Conservation (phyloP, 37 sponge, comb jelly and placozoan genomes). For the Petrosia ficiformis region DNA sequence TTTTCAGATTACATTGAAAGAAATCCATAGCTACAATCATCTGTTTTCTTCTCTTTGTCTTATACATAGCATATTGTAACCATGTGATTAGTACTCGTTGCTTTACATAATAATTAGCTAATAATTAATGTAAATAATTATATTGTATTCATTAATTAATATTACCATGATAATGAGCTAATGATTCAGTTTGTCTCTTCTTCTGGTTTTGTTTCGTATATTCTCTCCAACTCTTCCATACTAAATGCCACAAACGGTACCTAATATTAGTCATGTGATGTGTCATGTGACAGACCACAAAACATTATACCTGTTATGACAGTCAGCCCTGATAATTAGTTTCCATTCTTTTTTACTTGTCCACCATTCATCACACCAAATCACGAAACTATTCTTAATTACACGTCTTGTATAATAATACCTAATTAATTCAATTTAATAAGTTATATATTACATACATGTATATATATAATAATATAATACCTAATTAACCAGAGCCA, state of each 20-base stretch:
- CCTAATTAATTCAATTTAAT: background rate
- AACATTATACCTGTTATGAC: slow-evolving; percentile 55
- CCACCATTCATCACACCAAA: slow-evolving; percentile 65
- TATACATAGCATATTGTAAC: no score
- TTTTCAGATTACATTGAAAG: no score
- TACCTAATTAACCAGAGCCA: background rate
- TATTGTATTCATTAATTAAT: no score
- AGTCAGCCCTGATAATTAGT: slow-evolving; percentile 72
- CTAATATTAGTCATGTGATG: slow-evolving; percentile 9
- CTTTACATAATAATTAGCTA: no score
- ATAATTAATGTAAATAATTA: no score
- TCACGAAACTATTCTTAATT: slow-evolving; percentile 20
- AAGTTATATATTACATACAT: background rate
- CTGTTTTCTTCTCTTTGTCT: no score
- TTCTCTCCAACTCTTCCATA: slow-evolving; percentile 54
- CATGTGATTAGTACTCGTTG: no score
- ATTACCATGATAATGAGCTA: no score
- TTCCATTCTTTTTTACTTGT: slow-evolving; percentile 64
- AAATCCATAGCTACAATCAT: no score
- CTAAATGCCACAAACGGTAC: slow-evolving; percentile 58
- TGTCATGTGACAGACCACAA: background rate
- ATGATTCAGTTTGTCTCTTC: no score
- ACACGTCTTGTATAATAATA: slow-evolving; percentile 2
- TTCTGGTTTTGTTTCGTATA: slow-evolving; percentile 17
- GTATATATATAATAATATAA: no score